These are phyloP conservation scores for Hippocampus guttulatus DNA, from an alignment of 2,113 vertebrate genomes.

Conservation along the genomic window DNA sequence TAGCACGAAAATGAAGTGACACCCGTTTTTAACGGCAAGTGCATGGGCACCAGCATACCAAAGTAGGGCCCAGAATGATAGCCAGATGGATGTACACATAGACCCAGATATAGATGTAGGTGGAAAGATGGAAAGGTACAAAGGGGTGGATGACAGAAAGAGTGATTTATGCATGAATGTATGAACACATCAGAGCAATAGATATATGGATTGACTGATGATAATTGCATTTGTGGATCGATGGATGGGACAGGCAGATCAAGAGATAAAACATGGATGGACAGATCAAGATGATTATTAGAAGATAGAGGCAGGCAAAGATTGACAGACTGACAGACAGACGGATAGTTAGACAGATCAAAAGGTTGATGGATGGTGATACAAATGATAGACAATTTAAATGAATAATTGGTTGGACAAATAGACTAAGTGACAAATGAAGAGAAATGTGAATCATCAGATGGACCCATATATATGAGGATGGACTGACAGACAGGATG, in stretches of 20 bases:
- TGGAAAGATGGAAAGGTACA: no score
- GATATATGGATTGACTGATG: no score
- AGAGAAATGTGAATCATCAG: not conserved
- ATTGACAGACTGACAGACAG: not conserved
- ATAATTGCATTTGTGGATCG: no score
- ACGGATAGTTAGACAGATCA: not conserved
- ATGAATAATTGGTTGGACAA: not conserved
- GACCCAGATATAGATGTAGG: no score
- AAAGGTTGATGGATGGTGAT: not conserved
- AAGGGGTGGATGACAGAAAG: no score
- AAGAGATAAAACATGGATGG: not conserved
- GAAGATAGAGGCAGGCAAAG: not conserved
- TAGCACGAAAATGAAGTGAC: no score
- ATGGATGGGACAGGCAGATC: not conserved
- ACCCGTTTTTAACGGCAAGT: no score
- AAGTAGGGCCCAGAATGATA: no score
- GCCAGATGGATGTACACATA: no score
- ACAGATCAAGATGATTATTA: not conserved
- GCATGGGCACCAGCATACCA: no score
- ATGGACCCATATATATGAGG: not conserved
- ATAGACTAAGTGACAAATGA: not conserved
- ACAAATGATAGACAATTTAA: not conserved
- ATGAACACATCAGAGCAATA: no score
- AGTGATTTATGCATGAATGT: no score
- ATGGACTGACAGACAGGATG: not conserved